Conservation (phyloP, 2,797 vertebrate genomes). For the Acanthurus lineatus region DNA sequence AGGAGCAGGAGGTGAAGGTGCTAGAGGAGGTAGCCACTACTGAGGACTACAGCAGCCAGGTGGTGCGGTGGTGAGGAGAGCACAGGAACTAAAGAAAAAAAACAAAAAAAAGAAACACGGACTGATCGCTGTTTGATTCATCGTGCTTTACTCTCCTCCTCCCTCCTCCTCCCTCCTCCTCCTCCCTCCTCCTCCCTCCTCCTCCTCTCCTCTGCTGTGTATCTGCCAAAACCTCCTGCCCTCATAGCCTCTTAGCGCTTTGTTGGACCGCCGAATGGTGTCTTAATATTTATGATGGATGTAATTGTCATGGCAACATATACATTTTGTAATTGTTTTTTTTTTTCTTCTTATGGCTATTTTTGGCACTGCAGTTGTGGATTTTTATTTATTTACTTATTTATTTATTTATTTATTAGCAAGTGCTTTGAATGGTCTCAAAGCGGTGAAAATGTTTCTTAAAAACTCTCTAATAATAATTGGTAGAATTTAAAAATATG, state of each 20-base stretch:
- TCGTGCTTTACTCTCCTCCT: conserved; percentile 52
- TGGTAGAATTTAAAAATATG: conserved; percentile 21
- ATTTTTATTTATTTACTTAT: too few relatives aligned
- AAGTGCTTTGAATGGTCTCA: conserved; percentile 67
- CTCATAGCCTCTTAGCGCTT: conserved; percentile 46
- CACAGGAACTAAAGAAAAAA: neutral
- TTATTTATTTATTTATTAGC: conserved; percentile 67
- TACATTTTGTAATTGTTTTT: conserved; percentile 65
- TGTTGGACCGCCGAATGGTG: conserved; percentile 71
- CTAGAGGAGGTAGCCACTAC: conserved; percentile 81
- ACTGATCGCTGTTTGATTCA: conserved; percentile 41
- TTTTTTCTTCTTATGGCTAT: conserved; percentile 63
- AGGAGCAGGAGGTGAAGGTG: conserved; percentile 64
- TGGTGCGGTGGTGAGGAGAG: conserved; percentile 93
- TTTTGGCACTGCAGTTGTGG: conserved; percentile 66
- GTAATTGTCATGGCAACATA: conserved; percentile 75
- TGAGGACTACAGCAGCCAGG: conserved; percentile 96
- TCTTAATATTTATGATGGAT: conserved; percentile 84
- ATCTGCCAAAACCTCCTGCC: conserved; percentile 70
- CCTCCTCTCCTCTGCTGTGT: conserved; percentile 39
- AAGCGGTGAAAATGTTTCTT: conserved; percentile 55
- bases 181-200: conserved; percentile 43
- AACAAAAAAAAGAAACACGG: conserved; percentile 4
- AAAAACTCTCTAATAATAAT: conserved; percentile 37
- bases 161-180: neutral